Evolutionary conservation across 2,888 invertebrate species (phyloP), one percentile per base, ranked within the genome.

Genomic region (Drosophila dives): DNA sequence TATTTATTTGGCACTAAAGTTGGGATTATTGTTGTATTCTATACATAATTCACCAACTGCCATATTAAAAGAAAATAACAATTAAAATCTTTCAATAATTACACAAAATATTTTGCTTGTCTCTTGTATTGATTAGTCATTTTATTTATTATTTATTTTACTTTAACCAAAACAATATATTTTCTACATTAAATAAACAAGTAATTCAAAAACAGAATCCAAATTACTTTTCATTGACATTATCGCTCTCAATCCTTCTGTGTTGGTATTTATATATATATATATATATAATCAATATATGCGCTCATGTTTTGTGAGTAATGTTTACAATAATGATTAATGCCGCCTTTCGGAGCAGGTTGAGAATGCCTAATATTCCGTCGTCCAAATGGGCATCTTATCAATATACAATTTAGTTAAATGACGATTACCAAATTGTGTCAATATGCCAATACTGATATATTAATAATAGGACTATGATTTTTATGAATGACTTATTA

Each of bases 371-470:
- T 17, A 20, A 40, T 40, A 40, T 8, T 29, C 3, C 20, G 10
- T 34, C 38, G 23, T 3, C 64, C 75, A 75, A 61, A 54, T 55
- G 61, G 50, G 36, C 33, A 61, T 40, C 56, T 75, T 80, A 64
- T 75, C 62, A 63, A 56, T 51, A 42, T 6, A 29, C 5, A 50
- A 33, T 70, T 64, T 11, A 26, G 53, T 38, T 26, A 20, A 32
- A 10, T 61, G 40, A 75, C 48, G 49, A 69, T 55, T 62, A 34
- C 42, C 49, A 61, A 77, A 53, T 64, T 62, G 53, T 80, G 80
- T 75, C 75, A 75, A 64, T 66, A 51, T 36, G 60, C 10, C 42
- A 53, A 17, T 59, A n/a, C 49, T 56, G 33, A 23, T 53, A 11
- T 33, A 51, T 8, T n/a, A 2, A 20, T 15, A 53, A 23, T 34